Percentiles rank a stretch among this genome's conserved stretches.
phyloP scores from a whole-genome alignment of 2,888 invertebrate genomes.

The Dolomedes plantarius region DNA sequence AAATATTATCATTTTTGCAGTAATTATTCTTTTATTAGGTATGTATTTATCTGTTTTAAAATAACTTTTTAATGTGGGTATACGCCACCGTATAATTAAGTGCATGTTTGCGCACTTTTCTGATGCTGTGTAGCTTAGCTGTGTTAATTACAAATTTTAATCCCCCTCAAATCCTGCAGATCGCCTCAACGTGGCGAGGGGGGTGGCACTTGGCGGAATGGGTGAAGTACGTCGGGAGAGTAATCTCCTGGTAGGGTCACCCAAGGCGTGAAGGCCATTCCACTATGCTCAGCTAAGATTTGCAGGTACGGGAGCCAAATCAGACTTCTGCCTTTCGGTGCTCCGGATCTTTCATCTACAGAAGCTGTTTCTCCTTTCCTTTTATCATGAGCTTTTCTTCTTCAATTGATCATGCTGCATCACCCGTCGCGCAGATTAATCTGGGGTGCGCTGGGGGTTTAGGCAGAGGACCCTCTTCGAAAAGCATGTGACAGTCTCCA shows the following conservation, averaged over 20 bases:
- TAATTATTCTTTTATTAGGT: too few relatives aligned
- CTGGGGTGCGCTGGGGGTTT: neutral
- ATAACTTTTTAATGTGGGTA: too few relatives aligned
- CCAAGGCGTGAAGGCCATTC: neutral
- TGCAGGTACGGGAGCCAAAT: conserved; percentile 14
- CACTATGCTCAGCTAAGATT: conserved; percentile 15
- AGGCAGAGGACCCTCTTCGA: neutral
- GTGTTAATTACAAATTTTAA: too few relatives aligned
- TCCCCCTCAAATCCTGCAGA: conserved; percentile 9
- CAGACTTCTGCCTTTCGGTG: conserved; percentile 26
- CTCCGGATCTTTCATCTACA: conserved; percentile 25
- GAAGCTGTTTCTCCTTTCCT: conserved; percentile 20
- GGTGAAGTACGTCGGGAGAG: neutral
- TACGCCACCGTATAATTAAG: too few relatives aligned
- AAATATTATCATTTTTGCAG: too few relatives aligned
- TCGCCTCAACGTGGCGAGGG: conserved; percentile 11
- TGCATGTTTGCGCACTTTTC: too few relatives aligned
- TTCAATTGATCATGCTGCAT: neutral
- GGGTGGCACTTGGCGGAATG: neutral
- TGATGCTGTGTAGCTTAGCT: too few relatives aligned
- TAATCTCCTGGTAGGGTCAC: conserved; percentile 3
- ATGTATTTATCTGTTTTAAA: too few relatives aligned
- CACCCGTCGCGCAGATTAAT: neutral
- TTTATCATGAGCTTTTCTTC: neutral
- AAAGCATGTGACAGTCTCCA: neutral